Evolutionary conservation across 1,140 invertebrate species (phyloP).

Genomic region (Bombus consobrinus): DNA sequence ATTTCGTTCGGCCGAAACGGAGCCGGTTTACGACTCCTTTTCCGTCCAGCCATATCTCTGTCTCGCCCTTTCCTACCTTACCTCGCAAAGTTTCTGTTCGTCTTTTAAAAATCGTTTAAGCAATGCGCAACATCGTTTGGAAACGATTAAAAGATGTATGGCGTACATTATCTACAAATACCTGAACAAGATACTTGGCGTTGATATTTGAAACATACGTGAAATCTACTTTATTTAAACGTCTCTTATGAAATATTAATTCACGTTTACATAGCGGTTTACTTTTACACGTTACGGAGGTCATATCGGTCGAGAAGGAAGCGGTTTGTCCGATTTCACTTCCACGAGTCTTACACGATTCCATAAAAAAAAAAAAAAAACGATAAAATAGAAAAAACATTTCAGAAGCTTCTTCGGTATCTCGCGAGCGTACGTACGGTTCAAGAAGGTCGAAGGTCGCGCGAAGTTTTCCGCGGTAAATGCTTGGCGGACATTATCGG

Average conservation of each 20-base stretch:
- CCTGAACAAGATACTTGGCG: too few relatives aligned
- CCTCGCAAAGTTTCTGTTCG: not conserved
- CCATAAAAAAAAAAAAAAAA: not conserved
- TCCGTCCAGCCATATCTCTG: not conserved
- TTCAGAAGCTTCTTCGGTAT: not conserved
- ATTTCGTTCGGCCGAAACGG: constrained; percentile 47
- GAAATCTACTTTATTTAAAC: not conserved
- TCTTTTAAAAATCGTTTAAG: not conserved
- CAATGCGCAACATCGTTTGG: too few relatives aligned
- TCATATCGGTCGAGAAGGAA: not conserved
- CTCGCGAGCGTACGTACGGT: not conserved
- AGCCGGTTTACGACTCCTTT: constrained; percentile 31
- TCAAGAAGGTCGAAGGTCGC: not conserved
- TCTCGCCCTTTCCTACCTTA: not conserved
- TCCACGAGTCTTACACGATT: not conserved
- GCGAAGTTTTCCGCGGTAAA: not conserved
- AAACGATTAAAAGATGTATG: too few relatives aligned
- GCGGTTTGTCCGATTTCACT: not conserved
- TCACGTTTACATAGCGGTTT: not conserved
- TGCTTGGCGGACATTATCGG: not conserved
- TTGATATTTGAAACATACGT: too few relatives aligned
- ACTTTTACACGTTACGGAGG: too few relatives aligned
- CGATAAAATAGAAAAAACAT: not conserved
- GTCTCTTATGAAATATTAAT: not conserved
- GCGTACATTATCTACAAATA: not conserved